Evolutionary conservation across 2,888 invertebrate genomes (phyloP).

Genomic region (Silvanus unidentatus): DNA sequence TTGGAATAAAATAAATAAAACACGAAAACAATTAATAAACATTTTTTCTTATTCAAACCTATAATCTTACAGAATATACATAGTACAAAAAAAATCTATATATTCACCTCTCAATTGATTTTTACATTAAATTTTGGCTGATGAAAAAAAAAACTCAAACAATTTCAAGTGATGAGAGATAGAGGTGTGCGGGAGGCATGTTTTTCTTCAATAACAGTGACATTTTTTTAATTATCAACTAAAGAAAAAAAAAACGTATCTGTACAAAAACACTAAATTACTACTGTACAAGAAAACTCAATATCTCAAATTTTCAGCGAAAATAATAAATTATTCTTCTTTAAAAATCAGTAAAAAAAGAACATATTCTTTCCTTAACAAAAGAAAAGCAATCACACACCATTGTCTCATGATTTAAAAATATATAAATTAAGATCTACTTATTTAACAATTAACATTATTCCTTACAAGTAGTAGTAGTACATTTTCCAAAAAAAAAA

Average conservation of each 20-base stretch:
- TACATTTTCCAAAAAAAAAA: constrained; percentile 14
- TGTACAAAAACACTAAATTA: constrained; percentile 42
- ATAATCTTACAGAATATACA: constrained; percentile 80
- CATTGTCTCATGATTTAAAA: constrained; percentile 10
- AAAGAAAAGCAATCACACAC: constrained; percentile 36
- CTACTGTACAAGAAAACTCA: constrained; percentile 44
- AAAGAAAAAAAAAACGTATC: constrained; percentile 38
- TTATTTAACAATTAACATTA: constrained; percentile 8
- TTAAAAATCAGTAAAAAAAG: too few species aligned
- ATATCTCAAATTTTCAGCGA: too few species aligned
- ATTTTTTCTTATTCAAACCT: constrained; percentile 60
- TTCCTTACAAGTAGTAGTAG: constrained; percentile 2
- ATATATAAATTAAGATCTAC: constrained; percentile 23
- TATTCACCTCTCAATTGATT: constrained; percentile 32
- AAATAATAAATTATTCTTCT: too few species aligned
- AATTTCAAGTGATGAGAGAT: background rate
- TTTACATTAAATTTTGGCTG: background rate
- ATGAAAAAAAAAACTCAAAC: background rate
- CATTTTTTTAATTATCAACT: background rate
- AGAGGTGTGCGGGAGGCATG: constrained; percentile 14
- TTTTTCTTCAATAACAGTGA: too few species aligned
- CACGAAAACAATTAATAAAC: constrained; percentile 39
- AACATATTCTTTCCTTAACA: constrained; percentile 29
- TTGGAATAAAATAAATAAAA: background rate
- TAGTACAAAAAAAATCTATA: constrained; percentile 74